Evolutionary conservation across 2,113 vertebrate species (phyloP).

Genomic region (Lanius collurio): DNA sequence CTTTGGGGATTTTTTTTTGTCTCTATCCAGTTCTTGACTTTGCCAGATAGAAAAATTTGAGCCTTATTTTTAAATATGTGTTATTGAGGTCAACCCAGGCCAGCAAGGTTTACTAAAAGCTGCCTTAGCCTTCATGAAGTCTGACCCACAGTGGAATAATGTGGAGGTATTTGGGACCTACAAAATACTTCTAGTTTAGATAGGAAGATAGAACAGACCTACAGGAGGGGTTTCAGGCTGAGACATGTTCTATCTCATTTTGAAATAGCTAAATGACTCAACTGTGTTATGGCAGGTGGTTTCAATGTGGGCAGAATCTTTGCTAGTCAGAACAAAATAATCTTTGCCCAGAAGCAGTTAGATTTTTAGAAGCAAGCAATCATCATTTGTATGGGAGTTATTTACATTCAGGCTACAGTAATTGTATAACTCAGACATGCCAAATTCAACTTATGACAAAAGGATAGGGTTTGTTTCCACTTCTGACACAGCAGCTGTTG

Average conservation of each 20-base stretch:
- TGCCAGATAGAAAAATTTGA: background rate
- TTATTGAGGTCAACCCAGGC: background rate
- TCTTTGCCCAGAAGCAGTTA: background rate
- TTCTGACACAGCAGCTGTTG: background rate
- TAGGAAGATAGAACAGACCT: background rate
- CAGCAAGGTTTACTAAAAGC: background rate
- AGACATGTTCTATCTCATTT: accelerated
- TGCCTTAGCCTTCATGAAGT: background rate
- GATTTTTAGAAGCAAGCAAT: background rate
- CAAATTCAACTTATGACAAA: constrained; percentile 5
- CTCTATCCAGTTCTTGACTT: background rate
- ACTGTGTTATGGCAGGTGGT: background rate
- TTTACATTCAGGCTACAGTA: background rate
- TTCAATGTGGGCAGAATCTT: background rate
- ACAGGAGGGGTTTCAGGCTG: background rate
- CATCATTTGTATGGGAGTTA: background rate
- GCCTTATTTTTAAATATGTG: background rate
- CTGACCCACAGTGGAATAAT: background rate
- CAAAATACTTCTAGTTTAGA: background rate
- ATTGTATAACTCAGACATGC: background rate
- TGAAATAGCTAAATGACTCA: background rate
- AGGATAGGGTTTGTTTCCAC: background rate
- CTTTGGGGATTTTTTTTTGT: background rate
- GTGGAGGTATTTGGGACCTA: background rate
- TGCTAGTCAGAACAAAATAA: background rate